Percentiles rank a stretch among this genome's conserved stretches.
Evolutionary conservation across 2,797 vertebrate genomes (phyloP).

Genomic region (Pseudochaenichthys georgianus): DNA sequence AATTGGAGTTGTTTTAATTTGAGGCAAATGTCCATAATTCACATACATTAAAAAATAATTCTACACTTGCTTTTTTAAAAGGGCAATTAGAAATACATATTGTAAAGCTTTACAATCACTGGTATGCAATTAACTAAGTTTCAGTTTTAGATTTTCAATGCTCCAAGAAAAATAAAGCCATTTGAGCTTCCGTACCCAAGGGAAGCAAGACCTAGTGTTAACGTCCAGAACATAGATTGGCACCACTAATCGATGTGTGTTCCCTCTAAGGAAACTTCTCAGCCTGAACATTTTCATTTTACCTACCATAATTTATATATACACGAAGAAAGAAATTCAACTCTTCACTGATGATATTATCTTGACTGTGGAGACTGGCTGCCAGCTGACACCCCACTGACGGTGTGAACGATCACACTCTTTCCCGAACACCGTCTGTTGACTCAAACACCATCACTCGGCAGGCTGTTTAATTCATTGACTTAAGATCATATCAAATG

Average conservation of each 20-base stretch:
- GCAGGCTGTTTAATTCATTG: background rate
- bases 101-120: background rate
- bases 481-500: constrained; percentile 6
- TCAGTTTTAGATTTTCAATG: background rate
- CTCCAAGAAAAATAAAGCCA: background rate
- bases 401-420: constrained; percentile 24
- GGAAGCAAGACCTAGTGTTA: background rate
- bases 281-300: background rate
- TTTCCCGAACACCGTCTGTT: constrained; percentile 23
- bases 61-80: background rate
- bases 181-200: background rate
- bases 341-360: constrained; percentile 1
- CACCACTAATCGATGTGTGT: background rate
- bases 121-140: background rate
- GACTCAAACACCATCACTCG: constrained; percentile 6
- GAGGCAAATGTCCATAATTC: background rate
- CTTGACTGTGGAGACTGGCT: background rate
- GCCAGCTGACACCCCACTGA: constrained; percentile 11
- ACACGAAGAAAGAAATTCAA: background rate
- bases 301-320: background rate
- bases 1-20: too few relatives aligned
- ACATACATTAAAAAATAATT: background rate
- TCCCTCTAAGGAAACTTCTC: background rate
- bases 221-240: background rate
- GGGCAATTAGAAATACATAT: background rate